Base-by-base conservation (phyloP, 1,140 invertebrate species). In the Gryllus bimaculatus region DNA sequence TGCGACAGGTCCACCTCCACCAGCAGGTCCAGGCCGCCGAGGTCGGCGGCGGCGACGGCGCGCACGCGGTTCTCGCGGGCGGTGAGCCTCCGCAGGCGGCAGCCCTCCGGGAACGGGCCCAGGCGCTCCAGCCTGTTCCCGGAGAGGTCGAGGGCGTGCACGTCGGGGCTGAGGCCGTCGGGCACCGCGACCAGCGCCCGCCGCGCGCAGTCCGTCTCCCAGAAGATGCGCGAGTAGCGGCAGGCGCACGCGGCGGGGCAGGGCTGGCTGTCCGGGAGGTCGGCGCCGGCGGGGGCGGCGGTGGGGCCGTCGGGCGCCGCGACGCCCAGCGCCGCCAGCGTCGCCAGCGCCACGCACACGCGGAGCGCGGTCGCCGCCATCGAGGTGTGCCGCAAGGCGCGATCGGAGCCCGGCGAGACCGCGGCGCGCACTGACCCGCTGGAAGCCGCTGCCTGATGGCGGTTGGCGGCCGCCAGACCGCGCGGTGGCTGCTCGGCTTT, bases 121-220 rank as follows among this genome's bases (percentile, higher is more conserved):
- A 92, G 81, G 0, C 85, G 84, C 5, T 87, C 89, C 73, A 93
- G 87, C 80, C 90, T 90, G 83, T 92, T 93, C 48, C 90, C 90
- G 82, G 92, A 92, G 85, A 92, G 86, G 83, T 93, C 91, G 80
- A 93, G 84, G 78, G 92, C 87, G 84, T 93, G 92, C 10, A 92
- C 90, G 83, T 91, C 91, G 20, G 87, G 86, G 83, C 91, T 92
- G 54, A 93, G 87, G 4, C 83, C 83, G 74, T 84, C 83, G 54
- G 54, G 54, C 10, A 18, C 18, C 0, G 54, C 54, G 54, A 3
- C 18, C 54, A 66, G 18, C 10, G 2, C 54, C 18, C 54, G 54
- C 10, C 54, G 54, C 54, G 54, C 54, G 18, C 54, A 66, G 18
- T 66, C 54, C 54, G 54, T 66, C 10, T 13, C 54, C 54, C 54